These are phyloP conservation scores for Theonella swinhoei DNA, from an alignment of 37 sponge, comb jelly and placozoan genomes.

Conservation along the genomic window DNA sequence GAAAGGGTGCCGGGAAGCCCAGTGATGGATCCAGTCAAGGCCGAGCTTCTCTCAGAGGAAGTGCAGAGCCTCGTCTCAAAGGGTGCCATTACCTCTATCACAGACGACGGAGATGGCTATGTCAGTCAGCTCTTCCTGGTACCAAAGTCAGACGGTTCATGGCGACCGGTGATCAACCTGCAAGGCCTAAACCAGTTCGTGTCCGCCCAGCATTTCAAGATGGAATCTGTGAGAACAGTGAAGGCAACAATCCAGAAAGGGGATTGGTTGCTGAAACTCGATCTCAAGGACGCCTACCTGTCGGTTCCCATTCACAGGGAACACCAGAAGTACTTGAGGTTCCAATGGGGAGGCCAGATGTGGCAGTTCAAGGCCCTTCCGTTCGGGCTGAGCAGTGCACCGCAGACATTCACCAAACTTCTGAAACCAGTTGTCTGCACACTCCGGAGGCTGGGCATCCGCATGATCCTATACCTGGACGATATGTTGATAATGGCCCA, in stretches of 20 bases:
- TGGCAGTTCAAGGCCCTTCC: conserved; percentile 14
- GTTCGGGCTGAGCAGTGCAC: conserved; percentile 39
- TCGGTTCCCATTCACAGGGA: background rate
- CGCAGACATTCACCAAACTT: conserved; percentile 24
- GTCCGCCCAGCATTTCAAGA: conserved; percentile 19
- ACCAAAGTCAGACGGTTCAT: conserved; percentile 30
- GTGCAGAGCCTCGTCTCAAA: background rate
- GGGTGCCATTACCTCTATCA: background rate
- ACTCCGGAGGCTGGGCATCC: conserved; percentile 20
- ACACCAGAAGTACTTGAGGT: conserved; percentile 12
- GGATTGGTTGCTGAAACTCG: conserved; percentile 26
- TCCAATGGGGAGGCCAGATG: background rate
- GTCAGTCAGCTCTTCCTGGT: conserved; percentile 34
- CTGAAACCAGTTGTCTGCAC: conserved; percentile 19
- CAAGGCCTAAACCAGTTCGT: conserved; percentile 12
- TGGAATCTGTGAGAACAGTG: conserved; percentile 27
- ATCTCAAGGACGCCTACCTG: conserved; percentile 39
- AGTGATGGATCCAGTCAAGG: background rate
- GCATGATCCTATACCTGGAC: conserved; percentile 23
- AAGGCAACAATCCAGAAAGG: conserved; percentile 10
- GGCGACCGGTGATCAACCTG: conserved; percentile 36
- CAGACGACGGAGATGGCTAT: background rate
- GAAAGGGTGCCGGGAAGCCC: background rate
- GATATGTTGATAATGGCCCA: conserved; percentile 35
- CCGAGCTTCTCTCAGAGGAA: background rate